Evolutionary conservation across 2,888 invertebrate species (phyloP).

Genomic region (Lutraria lutraria): DNA sequence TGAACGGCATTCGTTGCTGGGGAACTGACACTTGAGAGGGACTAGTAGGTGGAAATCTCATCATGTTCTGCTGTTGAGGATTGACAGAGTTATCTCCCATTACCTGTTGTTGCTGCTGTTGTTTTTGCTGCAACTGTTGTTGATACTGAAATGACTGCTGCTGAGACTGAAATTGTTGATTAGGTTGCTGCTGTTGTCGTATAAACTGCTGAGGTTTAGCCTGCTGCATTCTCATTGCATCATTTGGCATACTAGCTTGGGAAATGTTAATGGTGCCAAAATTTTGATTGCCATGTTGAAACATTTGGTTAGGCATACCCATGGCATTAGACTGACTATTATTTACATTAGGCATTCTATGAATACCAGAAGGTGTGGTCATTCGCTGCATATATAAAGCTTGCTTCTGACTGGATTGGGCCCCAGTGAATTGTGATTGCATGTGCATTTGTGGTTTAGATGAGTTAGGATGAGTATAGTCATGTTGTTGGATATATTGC

Average conservation of each 20-base stretch:
- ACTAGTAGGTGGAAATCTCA: slow-evolving; percentile 78
- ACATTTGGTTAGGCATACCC: slow-evolving; percentile 56
- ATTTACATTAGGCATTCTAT: slow-evolving; percentile 51
- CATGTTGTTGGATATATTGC: slow-evolving; percentile 65
- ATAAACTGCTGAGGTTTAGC: slow-evolving; percentile 55
- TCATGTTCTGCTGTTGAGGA: slow-evolving; percentile 64
- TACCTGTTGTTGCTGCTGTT: slow-evolving; percentile 49
- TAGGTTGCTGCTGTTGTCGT: slow-evolving; percentile 63
- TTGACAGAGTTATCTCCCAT: slow-evolving; percentile 47
- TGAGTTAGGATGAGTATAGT: slow-evolving; percentile 42
- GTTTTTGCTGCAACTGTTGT: slow-evolving; percentile 58
- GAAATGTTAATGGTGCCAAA: slow-evolving; percentile 46
- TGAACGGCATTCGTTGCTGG: slow-evolving; percentile 64
- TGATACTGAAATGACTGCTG: slow-evolving; percentile 49
- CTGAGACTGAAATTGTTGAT: slow-evolving; percentile 37
- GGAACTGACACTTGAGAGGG: slow-evolving; percentile 69
- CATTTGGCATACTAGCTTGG: slow-evolving; percentile 30
- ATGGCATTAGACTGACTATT: slow-evolving; percentile 43
- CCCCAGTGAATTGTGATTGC: slow-evolving; percentile 33
- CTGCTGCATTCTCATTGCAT: slow-evolving; percentile 41
- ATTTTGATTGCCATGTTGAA: slow-evolving; percentile 51
- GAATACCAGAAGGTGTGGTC: slow-evolving; percentile 62
- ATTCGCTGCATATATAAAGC: slow-evolving; percentile 74
- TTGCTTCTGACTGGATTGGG: slow-evolving; percentile 52
- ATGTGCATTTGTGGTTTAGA: slow-evolving; percentile 41